phyloP scores from a whole-genome alignment of 2,797 vertebrate species.

The Morelia viridis region DNA sequence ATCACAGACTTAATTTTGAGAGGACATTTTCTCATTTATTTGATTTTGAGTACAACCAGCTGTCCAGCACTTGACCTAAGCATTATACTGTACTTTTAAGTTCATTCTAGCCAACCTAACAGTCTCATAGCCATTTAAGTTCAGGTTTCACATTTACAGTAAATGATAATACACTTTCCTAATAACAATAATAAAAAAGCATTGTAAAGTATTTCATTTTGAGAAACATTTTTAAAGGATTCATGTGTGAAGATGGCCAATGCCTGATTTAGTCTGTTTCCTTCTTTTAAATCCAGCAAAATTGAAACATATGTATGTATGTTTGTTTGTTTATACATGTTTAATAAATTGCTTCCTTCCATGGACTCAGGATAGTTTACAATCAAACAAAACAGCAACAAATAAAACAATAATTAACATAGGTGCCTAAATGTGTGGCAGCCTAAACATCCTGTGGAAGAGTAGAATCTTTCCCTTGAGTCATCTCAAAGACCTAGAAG shows the following conservation, averaged over 20 bases:
- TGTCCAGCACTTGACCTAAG: conserved; percentile 27
- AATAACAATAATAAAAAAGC: not conserved
- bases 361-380: not conserved
- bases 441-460: not conserved
- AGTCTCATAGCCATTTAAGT: conserved; percentile 32
- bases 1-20: conserved; percentile 46
- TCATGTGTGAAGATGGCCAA: conserved; percentile 10
- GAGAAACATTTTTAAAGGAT: conserved; percentile 14
- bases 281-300: not conserved
- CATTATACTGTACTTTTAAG: conserved; percentile 37
- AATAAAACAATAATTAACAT: not conserved
- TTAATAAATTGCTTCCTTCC: not conserved
- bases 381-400: not conserved
- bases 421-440: not conserved
- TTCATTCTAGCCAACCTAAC: conserved; percentile 52
- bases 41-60: conserved; percentile 59
- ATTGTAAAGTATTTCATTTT: conserved; percentile 29
- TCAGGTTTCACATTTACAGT: conserved; percentile 19
- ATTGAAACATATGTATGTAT: not conserved
- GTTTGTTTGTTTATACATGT: not conserved
- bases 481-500: not conserved
- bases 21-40: conserved; percentile 62
- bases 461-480: not conserved
- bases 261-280: conserved; percentile 31
- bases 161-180: conserved; percentile 16